phyloP scores from a whole-genome alignment of 2,888 invertebrate genomes.

The Apamea epomidion region DNA sequence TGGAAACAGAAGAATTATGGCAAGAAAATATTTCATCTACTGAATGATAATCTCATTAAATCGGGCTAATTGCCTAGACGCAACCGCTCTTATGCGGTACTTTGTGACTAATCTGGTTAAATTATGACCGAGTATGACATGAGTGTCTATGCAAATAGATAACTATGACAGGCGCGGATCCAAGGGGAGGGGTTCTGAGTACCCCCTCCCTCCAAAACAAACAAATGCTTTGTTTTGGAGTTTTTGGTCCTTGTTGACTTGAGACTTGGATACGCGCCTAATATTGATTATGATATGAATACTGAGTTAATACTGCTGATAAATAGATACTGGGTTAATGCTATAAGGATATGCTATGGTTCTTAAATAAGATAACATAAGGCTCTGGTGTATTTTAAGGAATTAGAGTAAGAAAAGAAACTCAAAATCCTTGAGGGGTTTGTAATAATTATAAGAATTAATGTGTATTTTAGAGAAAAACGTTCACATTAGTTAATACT shows the following conservation, averaged over 20 bases:
- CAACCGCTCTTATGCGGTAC: neutral
- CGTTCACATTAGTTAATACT: neutral
- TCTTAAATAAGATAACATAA: neutral
- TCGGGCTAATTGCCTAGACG: constrained; percentile 12
- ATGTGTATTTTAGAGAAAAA: neutral
- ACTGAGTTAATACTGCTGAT: neutral
- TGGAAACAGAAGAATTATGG: neutral
- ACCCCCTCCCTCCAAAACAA: constrained; percentile 26
- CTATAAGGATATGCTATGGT: neutral
- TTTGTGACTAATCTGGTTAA: constrained; percentile 9
- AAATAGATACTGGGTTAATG: neutral
- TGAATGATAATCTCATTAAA: neutral
- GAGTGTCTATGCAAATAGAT: constrained; percentile 16
- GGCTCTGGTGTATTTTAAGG: constrained; percentile 12
- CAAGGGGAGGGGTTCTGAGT: constrained; percentile 21
- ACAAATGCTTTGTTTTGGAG: constrained; percentile 30
- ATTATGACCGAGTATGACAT: constrained; percentile 15
- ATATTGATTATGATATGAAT: neutral
- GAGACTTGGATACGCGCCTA: constrained; percentile 45
- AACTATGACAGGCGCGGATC: constrained; percentile 36
- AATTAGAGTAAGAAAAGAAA: neutral
- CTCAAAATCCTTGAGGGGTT: neutral
- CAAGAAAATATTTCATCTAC: neutral
- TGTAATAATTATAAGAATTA: neutral
- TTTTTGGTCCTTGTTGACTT: neutral